Evolutionary conservation across 2,888 invertebrate species (phyloP).

Genomic region (Scaptomyza parva): DNA sequence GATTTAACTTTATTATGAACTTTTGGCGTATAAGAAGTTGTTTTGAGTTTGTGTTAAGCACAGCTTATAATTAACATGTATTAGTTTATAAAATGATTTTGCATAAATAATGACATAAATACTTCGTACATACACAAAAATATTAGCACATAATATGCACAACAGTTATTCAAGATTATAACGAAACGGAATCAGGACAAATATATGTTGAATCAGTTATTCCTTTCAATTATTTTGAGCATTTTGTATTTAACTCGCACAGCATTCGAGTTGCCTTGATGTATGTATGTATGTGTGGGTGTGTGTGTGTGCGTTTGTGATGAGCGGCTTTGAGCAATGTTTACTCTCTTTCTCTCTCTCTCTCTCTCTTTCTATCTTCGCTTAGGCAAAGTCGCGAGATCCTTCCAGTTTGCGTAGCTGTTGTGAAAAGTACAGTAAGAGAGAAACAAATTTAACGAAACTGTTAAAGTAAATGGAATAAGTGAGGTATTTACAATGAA

Average conservation of each 20-base stretch:
- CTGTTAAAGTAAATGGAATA: background rate
- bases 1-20: conserved; percentile 50
- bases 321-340: conserved; percentile 3
- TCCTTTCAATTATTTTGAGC: conserved; percentile 40
- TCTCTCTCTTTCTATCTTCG: background rate
- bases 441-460: background rate
- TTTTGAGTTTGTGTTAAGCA: conserved; percentile 44
- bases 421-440: conserved; percentile 23
- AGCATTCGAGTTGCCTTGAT: conserved; percentile 22
- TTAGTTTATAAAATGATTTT: conserved; percentile 62
- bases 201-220: background rate
- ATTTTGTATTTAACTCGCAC: conserved; percentile 34
- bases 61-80: conserved; percentile 60
- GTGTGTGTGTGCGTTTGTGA: background rate
- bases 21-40: conserved; percentile 31
- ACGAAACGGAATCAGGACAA: conserved; percentile 44
- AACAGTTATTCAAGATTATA: conserved; percentile 46
- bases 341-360: background rate
- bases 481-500: conserved; percentile 45
- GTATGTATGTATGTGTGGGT: background rate
- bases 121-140: conserved; percentile 54
- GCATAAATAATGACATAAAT: conserved; percentile 73
- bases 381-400: conserved; percentile 71
- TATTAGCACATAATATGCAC: conserved; percentile 52
- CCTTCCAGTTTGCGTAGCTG: conserved; percentile 82